A percentile compares a stretch with the other conserved stretches of the same genome.
These are phyloP conservation scores for Nipponacmea schrenckii DNA, from an alignment of 2,888 invertebrate species.

Conservation along the genomic window DNA sequence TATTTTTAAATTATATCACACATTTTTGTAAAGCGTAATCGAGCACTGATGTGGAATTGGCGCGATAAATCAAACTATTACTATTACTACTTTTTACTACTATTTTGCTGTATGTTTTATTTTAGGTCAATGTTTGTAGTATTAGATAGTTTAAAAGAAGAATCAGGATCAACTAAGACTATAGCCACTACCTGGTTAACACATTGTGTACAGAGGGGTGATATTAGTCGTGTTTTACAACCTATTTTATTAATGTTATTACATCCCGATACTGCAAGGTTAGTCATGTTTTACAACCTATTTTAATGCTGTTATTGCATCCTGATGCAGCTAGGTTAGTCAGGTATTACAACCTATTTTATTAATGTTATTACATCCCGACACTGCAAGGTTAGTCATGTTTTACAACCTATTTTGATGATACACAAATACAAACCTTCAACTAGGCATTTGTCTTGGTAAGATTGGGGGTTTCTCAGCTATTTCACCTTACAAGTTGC, in stretches of 20 bases:
- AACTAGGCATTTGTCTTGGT: too few species aligned
- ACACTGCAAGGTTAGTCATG: slow-evolving; percentile 73
- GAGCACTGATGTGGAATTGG: too few species aligned
- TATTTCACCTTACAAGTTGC: too few species aligned
- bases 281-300: slow-evolving; percentile 76
- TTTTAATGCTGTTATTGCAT: slow-evolving; percentile 80
- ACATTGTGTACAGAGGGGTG: slow-evolving; percentile 75
- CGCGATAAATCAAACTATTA: too few species aligned
- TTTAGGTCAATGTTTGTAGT: slow-evolving; percentile 78
- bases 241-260: slow-evolving; percentile 81
- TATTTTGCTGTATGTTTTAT: slow-evolving; percentile 21
- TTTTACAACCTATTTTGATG: slow-evolving; percentile 81
- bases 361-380: slow-evolving; percentile 80
- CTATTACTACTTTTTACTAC: too few species aligned
- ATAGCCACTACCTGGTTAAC: slow-evolving; percentile 76
- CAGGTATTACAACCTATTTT: slow-evolving; percentile 79
- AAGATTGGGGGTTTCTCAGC: too few species aligned
- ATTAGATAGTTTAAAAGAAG: slow-evolving; percentile 76
- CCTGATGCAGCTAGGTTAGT: slow-evolving; percentile 77
- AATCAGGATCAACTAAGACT: slow-evolving; percentile 70
- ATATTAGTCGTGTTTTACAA: slow-evolving; percentile 81
- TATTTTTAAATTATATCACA: too few species aligned
- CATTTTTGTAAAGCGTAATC: too few species aligned
- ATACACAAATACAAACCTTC: slow-evolving; percentile 83
- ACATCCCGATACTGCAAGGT: slow-evolving; percentile 79